Percentiles rank a stretch among this genome's conserved stretches.
phyloP scores from a whole-genome alignment of 2,113 vertebrate genomes.

The Lepidothrix coronata region DNA sequence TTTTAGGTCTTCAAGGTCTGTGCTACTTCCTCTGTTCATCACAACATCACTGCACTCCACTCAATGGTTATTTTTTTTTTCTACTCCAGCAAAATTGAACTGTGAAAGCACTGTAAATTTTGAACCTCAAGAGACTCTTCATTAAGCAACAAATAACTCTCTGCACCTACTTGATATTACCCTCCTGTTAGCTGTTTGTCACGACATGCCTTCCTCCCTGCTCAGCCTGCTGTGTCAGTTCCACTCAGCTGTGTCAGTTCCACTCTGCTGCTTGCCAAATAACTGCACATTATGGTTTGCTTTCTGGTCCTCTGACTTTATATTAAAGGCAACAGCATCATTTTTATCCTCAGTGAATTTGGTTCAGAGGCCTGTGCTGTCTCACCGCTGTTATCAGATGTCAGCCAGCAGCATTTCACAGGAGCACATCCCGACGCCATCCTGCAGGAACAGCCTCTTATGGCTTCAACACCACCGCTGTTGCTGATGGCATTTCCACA shows the following conservation, averaged over 20 bases:
- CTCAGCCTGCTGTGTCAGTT: not conserved
- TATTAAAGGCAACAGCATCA: not conserved
- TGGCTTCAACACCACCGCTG: not conserved
- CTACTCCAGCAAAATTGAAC: not conserved
- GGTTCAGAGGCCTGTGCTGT: rapidly evolving
- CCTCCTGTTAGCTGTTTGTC: conserved; percentile 10
- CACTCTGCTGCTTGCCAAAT: not conserved
- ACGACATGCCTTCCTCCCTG: not conserved
- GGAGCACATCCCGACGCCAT: rapidly evolving
- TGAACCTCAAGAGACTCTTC: conserved; percentile 13
- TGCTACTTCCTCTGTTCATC: not conserved
- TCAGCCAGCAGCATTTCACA: not conserved
- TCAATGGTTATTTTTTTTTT: not conserved
- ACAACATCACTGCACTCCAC: rapidly evolving
- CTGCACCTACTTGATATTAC: not conserved
- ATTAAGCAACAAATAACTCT: conserved; percentile 36
- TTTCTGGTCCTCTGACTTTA: not conserved
- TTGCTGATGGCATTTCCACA: not conserved
- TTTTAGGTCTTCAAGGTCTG: not conserved
- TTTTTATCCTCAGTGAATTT: not conserved
- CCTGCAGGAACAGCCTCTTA: not conserved
- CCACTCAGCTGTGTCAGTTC: not conserved
- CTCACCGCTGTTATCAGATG: not conserved
- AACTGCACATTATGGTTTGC: not conserved
- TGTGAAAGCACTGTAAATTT: conserved; percentile 4